phyloP scores from a whole-genome alignment of 2,113 vertebrate species.

The Erpornis zantholeuca region DNA sequence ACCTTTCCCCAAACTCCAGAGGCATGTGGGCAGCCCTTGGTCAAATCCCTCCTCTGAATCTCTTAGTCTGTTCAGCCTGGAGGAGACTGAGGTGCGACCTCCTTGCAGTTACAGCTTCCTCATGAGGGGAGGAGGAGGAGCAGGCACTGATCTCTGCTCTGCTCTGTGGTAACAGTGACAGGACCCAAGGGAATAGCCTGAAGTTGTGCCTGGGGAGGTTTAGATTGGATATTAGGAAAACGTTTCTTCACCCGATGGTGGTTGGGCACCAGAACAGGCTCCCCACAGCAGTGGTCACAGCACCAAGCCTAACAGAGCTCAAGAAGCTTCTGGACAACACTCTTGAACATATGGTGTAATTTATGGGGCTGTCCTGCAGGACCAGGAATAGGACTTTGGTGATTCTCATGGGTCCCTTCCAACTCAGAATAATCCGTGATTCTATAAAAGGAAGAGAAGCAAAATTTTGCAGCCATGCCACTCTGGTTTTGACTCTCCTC shows the following conservation, averaged over 20 bases:
- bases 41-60: neutral
- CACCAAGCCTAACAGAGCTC: neutral
- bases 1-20: neutral
- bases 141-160: neutral
- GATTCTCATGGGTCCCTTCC: neutral
- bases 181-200: neutral
- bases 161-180: neutral
- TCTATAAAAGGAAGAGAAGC: neutral
- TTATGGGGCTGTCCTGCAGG: neutral
- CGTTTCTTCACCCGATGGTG: neutral
- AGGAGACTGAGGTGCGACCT: neutral
- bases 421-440: neutral
- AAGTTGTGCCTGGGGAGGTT: accelerated
- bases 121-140: accelerated
- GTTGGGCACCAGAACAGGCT: neutral
- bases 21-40: accelerated
- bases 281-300: neutral
- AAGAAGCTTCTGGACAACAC: neutral
- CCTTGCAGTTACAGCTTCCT: accelerated
- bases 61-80: neutral
- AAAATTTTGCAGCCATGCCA: neutral
- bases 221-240: neutral
- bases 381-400: neutral
- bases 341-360: neutral
- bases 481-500: neutral